Conservation (phyloP, 2,797 vertebrate genomes). For the Anisognathus igniventris region DNA sequence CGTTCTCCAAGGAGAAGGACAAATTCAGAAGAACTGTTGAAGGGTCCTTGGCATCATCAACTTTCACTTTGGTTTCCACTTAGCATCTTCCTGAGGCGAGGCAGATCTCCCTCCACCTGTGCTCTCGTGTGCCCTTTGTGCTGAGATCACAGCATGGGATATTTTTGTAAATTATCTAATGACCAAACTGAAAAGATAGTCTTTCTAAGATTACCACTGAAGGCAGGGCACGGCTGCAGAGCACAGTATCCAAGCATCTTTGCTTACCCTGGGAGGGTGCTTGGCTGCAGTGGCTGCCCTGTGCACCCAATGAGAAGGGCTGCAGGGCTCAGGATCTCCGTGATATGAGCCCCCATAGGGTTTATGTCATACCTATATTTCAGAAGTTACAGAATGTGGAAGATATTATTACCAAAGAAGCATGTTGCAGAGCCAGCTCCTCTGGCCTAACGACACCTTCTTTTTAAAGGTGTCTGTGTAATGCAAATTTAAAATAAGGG, state of each 20-base stretch:
- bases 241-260: constrained; percentile 83
- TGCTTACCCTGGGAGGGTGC: constrained; percentile 74
- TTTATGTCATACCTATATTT: constrained; percentile 99
- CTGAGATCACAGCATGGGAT: constrained; percentile 75
- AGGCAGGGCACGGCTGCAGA: constrained; percentile 75
- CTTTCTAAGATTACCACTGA: constrained; percentile 85
- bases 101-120: background rate
- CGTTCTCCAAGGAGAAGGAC: background rate
- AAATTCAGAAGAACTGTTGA: background rate
- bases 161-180: constrained; percentile 90
- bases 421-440: constrained; percentile 85
- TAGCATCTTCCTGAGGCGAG: background rate
- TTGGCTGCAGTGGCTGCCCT: constrained; percentile 71
- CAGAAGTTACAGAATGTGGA: constrained; percentile 88
- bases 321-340: constrained; percentile 73
- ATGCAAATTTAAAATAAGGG: constrained; percentile 76
- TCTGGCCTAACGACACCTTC: constrained; percentile 81
- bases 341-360: constrained; percentile 83
- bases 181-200: constrained; percentile 83
- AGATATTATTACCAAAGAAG: constrained; percentile 87
- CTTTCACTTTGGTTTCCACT: background rate
- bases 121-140: constrained; percentile 23
- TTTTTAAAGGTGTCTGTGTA: constrained; percentile 78
- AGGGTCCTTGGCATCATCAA: background rate
- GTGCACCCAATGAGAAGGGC: constrained; percentile 80